Evolutionary conservation across 2,888 invertebrate genomes (phyloP), one percentile per base, ranked within the genome.

Genomic region (Ariolimax columbianus): DNA sequence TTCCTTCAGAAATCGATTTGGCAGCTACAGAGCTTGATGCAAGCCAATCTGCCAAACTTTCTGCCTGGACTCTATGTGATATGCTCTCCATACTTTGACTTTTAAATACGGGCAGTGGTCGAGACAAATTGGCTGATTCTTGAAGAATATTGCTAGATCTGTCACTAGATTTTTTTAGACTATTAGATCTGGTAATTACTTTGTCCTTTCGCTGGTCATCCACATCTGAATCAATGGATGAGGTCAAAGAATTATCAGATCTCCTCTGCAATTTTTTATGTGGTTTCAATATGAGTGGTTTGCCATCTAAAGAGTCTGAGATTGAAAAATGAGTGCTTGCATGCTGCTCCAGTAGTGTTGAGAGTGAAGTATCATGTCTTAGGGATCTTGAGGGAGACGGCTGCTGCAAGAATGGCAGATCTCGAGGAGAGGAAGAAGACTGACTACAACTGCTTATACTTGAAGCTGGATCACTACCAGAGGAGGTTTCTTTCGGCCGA

Each of bases 401-500:
- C n/a, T 66, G 73, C 30, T 47, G 6, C 36, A 38, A 83, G 7
- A 77, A 43, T 3, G 19, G 55, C 59, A 90, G 90, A 30, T 90
- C 87, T 0, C 90, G 90, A 30, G 89, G 87, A 23, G 89, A 87
- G 55, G 90, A 88, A 0, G 89, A 86, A 63, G 89, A 83, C 85
- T 89, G 88, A 66, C 90, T 89, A 85, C 90, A 89, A 72, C 87
- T 86, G 84, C 90, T 90, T 47, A 86, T 86, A 84, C 89, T 89
- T 23, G 90, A 90, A 19, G 90, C 78, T 4, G 89, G 89, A 68
- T 90, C 89, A 86, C 91, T 90, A 11, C 90, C 89, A 9, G 91
- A 90, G 23, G 86, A 87, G 17, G 89, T 85, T 83, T 92, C 92
- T 79, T 89, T 90, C 14, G 92, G 91, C 38, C 92, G 90, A 73